These are phyloP conservation scores for Laticauda colubrina DNA, from an alignment of 2,113 vertebrate genomes.

Conservation along the genomic window DNA sequence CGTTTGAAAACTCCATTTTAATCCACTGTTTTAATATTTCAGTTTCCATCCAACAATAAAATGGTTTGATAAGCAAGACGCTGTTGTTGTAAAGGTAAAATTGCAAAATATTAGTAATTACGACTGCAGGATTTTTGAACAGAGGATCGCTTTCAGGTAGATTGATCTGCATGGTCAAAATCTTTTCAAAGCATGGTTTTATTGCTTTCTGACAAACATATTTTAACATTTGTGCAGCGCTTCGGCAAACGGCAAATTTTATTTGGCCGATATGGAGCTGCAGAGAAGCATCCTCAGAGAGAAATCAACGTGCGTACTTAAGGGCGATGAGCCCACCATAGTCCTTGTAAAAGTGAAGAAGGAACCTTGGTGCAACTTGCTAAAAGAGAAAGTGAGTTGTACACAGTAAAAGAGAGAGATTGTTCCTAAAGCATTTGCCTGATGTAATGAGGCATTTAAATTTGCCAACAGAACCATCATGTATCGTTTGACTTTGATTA, in stretches of 20 bases:
- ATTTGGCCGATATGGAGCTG: slow-evolving; percentile 70
- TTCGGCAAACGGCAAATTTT: slow-evolving; percentile 66
- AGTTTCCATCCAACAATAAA: slow-evolving; percentile 73
- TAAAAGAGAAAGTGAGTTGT: slow-evolving; percentile 66
- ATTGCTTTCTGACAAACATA: not conserved
- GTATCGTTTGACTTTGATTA: slow-evolving; percentile 75
- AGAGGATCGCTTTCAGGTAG: slow-evolving; percentile 75
- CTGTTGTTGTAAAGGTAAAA: slow-evolving; percentile 64
- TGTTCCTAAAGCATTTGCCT: accelerated
- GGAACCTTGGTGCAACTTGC: slow-evolving; percentile 60
- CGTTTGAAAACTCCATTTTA: not conserved
- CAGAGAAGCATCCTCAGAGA: slow-evolving; percentile 56
- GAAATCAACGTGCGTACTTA: slow-evolving; percentile 54
- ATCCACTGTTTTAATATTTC: slow-evolving; percentile 17
- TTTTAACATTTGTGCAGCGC: slow-evolving; percentile 55
- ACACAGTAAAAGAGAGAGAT: not conserved
- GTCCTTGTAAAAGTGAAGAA: slow-evolving; percentile 61
- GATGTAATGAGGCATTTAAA: not conserved
- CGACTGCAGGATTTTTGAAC: slow-evolving; percentile 63
- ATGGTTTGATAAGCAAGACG: slow-evolving; percentile 74
- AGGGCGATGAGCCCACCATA: slow-evolving; percentile 59
- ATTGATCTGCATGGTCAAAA: not conserved
- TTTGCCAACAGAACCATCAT: slow-evolving; percentile 62
- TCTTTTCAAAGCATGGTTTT: not conserved
- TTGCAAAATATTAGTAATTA: slow-evolving; percentile 48